phyloP scores from a whole-genome alignment of 1,140 invertebrate species.

The Melitaea cinxia region DNA sequence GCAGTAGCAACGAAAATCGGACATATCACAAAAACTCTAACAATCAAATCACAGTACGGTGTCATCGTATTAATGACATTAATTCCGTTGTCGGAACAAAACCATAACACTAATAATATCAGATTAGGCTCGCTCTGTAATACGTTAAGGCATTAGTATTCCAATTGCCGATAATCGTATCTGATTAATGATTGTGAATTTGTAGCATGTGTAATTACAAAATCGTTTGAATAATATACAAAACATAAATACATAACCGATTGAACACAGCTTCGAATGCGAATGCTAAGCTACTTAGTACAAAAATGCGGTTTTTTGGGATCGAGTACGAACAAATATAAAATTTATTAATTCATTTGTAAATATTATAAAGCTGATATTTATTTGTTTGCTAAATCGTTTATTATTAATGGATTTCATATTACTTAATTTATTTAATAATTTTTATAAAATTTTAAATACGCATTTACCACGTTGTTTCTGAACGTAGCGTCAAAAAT shows the following conservation, averaged over 20 bases:
- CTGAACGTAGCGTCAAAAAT: too few species aligned
- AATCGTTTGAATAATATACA: constrained; percentile 13
- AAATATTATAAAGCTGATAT: too few species aligned
- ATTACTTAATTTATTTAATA: too few species aligned
- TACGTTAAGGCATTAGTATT: constrained; percentile 26
- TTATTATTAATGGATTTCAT: too few species aligned
- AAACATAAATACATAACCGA: not conserved
- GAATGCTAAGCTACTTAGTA: too few species aligned
- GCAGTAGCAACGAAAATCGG: not conserved
- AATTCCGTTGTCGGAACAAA: constrained; percentile 10
- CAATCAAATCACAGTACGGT: not conserved
- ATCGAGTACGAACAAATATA: too few species aligned
- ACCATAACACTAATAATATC: constrained; percentile 22
- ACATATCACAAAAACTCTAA: not conserved
- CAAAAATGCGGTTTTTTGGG: too few species aligned
- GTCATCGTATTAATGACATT: not conserved
- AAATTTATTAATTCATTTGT: too few species aligned
- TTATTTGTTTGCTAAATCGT: too few species aligned
- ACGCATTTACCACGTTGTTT: too few species aligned
- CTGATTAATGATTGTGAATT: constrained; percentile 19
- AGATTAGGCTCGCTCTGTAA: constrained; percentile 24
- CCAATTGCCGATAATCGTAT: constrained; percentile 23
- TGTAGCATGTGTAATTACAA: constrained; percentile 5
- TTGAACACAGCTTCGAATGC: not conserved
- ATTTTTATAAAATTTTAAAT: too few species aligned